Evolutionary conservation across 2,797 vertebrate species (phyloP).

Genomic region (Enteromius argenteus): DNA sequence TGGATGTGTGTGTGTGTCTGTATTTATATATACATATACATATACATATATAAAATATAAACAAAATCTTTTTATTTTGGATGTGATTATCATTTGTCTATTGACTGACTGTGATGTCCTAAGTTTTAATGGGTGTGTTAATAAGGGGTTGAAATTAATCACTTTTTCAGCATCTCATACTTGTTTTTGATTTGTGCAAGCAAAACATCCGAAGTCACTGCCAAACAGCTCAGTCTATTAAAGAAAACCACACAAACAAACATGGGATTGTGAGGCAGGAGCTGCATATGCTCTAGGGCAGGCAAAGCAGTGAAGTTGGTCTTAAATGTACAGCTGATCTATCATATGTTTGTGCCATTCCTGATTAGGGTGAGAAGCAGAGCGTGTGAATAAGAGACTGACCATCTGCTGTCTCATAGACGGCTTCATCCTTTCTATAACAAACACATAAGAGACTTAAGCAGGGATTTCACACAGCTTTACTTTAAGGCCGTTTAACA

Average conservation of each 20-base stretch:
- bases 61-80: neutral
- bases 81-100: too few species aligned
- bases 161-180: neutral
- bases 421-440: constrained; percentile 21
- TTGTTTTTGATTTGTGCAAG: neutral
- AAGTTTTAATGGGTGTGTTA: neutral
- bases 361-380: constrained; percentile 25
- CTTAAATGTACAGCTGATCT: constrained; percentile 17
- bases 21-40: too few species aligned
- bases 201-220: neutral
- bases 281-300: neutral
- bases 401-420: constrained; percentile 48
- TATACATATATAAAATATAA: too few species aligned
- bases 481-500: neutral
- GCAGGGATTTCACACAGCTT: constrained; percentile 51
- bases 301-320: neutral
- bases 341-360: constrained; percentile 21
- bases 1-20: too few species aligned
- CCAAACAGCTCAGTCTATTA: neutral
- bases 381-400: constrained; percentile 16
- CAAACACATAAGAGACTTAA: constrained; percentile 41
- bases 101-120: neutral
- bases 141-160: neutral
- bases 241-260: neutral
- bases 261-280: neutral